Base-by-base conservation (phyloP, 2,113 vertebrate genomes). In the Thunnus thynnus region DNA sequence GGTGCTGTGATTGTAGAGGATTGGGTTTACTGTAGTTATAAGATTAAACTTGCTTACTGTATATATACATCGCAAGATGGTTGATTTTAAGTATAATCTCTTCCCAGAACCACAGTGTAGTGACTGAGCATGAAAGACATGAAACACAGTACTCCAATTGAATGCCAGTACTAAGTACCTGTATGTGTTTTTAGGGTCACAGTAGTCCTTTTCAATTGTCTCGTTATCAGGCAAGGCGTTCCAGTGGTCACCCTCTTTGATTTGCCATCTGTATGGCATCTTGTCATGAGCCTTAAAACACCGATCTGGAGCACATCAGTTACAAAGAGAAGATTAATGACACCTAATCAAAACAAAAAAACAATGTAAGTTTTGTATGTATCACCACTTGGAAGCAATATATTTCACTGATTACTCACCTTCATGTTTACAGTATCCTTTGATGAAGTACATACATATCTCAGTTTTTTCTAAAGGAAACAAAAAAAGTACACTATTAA, bases 381-480 rank as follows among this genome's bases (percentile, higher is more conserved):
- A 41, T 10, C 9, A 41, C 7, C 9, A 9, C 9, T 41, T 41
- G 8, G 36, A 41, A 41, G 36, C 36, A 41, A 7, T 41, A 41
- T 41, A 5, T 41, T 8, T 2, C 5, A 25, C 1, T 17, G 4
- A 14, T 22, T 14, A 25, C 93, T 92, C 82, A 95, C 94, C 94
- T 0, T 76, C 85, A 18, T 95, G 79, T 20, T 4, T 91, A 72
- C 95, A 96, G 71, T 16, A 14, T 57, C 93, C 93, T 86, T 93
- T 95, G n/a, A 96, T 84, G 84, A 91, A 95, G 84, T 68, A 94
- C 88, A 94, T 80, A 76, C 95, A 96, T 51, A 95, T 95, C 79
- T 92, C 94, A 0, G 80, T 94, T 90, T 94, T 95, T 67, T 94
- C 94, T 95, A n/a, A 51, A 61, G 36, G 58, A 79, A 78, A 62